phyloP scores from a whole-genome alignment of 2,888 invertebrate genomes.

The Tenthredo amoena region DNA sequence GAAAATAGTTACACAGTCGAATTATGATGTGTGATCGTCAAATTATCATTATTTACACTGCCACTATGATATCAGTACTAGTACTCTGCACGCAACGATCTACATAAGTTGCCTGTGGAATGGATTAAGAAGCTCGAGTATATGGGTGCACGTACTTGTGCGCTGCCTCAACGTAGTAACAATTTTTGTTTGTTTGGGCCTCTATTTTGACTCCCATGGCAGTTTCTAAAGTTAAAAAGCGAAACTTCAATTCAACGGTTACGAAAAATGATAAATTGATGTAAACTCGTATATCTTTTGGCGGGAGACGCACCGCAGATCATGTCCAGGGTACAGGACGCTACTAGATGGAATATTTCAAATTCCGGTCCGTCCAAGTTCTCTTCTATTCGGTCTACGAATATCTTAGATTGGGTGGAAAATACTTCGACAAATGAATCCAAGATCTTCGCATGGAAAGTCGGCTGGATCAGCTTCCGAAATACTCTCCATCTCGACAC shows the following conservation, averaged over 20 bases:
- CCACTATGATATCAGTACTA: too few species aligned
- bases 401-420: constrained; percentile 80
- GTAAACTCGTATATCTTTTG: not conserved
- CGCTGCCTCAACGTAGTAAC: constrained; percentile 73
- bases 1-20: too few species aligned
- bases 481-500: constrained; percentile 82
- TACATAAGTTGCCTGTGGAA: too few species aligned
- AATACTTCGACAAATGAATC: constrained; percentile 83
- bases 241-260: not conserved
- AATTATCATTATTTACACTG: too few species aligned
- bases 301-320: constrained; percentile 80
- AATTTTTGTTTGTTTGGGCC: too few species aligned
- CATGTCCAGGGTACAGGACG: constrained; percentile 82
- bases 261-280: too few species aligned
- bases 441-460: constrained; percentile 83
- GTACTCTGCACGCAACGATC: not conserved
- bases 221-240: constrained; percentile 80
- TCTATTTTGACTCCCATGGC: constrained; percentile 83
- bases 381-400: constrained; percentile 78
- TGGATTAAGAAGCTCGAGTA: too few species aligned
- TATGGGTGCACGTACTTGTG: not conserved
- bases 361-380: constrained; percentile 76
- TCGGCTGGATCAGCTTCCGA: constrained; percentile 82
- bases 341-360: constrained; percentile 80
- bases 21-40: too few species aligned